Base-by-base conservation (phyloP, 2,888 invertebrate species). In the Epiblema foenella region DNA sequence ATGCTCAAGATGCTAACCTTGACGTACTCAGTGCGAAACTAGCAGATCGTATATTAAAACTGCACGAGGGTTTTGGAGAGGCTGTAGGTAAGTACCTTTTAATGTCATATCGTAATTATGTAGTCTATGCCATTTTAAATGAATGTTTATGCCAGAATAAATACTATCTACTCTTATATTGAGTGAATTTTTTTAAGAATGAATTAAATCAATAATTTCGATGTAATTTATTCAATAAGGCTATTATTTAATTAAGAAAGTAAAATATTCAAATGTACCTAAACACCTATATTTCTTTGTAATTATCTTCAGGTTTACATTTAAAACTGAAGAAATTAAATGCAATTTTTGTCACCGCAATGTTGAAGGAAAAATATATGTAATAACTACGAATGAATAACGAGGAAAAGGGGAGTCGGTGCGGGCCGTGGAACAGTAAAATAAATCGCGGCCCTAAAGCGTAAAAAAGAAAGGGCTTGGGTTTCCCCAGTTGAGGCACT, bases 361-460 rank as follows among this genome's bases (percentile, higher is more conserved):
- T 59, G 54, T 59, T 65, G 54, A 56, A 62, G 39, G 49, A 57
- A 67, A 67, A 67, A 67, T 67, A 71, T 67, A 62, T 64, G 70
- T 68, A 65, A 71, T 68, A 68, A 73, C 70, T 68, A 57, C 62
- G 54, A 68, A 68, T 68, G 60, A 71, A 69, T 73, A 52, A 73
- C 58, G 57, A 60, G 67, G 73, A 69, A 69, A 54, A 57, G 69
- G 73, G 73, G 73, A 62, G 69, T n/a, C 39, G 69, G 73, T 18
- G 64, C 52, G 64, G 60, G 39, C 51, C 62, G 69, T 67, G 67
- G 39, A 73, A 59, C 67, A 67, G 60, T 66, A 63, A 73, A 69
- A 69, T 73, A 73, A 73, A 74, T 74, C 74, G 73, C 51, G 52
- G 63, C 49, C 68, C 54, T 42, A 59, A 68, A 62, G 29, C 62